Evolutionary conservation across 2,797 vertebrate species (phyloP).

Genomic region (Acipenser transmontanus): DNA sequence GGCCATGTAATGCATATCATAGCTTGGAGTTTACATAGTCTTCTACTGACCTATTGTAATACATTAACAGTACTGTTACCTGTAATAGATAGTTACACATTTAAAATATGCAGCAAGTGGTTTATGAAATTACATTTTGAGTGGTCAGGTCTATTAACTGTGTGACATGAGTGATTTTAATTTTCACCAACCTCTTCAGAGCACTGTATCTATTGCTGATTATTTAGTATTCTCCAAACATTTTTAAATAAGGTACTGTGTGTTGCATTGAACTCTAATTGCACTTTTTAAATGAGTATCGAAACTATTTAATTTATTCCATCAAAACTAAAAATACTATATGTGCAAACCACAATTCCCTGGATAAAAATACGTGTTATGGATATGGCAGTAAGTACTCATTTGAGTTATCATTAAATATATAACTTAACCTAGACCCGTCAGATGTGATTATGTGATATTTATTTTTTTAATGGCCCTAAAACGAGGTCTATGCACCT

Average conservation of each 20-base stretch:
- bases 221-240: conserved; percentile 55
- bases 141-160: conserved; percentile 60
- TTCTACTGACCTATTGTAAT: conserved; percentile 63
- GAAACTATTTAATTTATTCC: too few relatives aligned
- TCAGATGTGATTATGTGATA: too few relatives aligned
- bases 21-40: conserved; percentile 59
- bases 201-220: conserved; percentile 27
- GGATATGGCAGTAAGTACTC: too few relatives aligned
- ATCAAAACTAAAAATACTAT: too few relatives aligned
- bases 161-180: conserved; percentile 63
- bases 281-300: conserved; percentile 50
- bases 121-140: conserved; percentile 52
- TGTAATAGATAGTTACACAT: conserved; percentile 59
- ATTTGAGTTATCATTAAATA: too few relatives aligned
- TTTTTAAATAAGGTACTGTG: conserved; percentile 52
- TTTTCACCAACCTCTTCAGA: conserved; percentile 38
- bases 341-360: too few relatives aligned
- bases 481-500: too few relatives aligned
- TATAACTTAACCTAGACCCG: too few relatives aligned
- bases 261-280: conserved; percentile 45
- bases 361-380: too few relatives aligned
- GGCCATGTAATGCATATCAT: conserved; percentile 45
- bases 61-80: conserved; percentile 51
- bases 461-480: too few relatives aligned
- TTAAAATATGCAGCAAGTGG: conserved; percentile 25